A percentile compares a stretch with the other conserved stretches of the same genome.
phyloP scores from a whole-genome alignment of 2,113 vertebrate genomes.

The Cyrtonyx montezumae region DNA sequence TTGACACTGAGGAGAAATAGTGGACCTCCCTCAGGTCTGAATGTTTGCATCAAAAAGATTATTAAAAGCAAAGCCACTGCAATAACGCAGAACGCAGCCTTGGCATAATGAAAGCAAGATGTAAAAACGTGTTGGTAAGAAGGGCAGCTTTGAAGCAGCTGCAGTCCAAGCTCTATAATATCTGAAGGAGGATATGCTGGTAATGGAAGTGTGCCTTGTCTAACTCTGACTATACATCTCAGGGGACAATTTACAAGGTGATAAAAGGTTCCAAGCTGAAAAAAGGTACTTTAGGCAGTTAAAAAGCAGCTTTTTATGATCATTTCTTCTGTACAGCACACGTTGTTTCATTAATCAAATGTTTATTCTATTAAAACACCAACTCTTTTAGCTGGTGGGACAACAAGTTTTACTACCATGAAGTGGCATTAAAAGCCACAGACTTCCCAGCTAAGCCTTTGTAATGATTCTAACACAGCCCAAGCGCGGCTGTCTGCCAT shows the following conservation, averaged over 20 bases:
- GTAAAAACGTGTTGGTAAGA: slow-evolving; percentile 69
- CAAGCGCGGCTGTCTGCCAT: slow-evolving; percentile 37
- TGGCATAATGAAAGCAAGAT: slow-evolving; percentile 74
- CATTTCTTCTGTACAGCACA: slow-evolving; percentile 71
- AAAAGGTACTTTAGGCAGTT: slow-evolving; percentile 73
- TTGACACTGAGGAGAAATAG: neutral
- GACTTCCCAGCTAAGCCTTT: slow-evolving; percentile 57
- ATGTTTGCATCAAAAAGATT: slow-evolving; percentile 23
- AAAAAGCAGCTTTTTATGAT: slow-evolving; percentile 74
- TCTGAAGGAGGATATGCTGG: slow-evolving; percentile 54
- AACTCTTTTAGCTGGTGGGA: slow-evolving; percentile 53
- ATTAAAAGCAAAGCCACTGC: slow-evolving; percentile 62
- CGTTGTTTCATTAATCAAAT: slow-evolving; percentile 77
- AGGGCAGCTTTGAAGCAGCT: slow-evolving; percentile 71
- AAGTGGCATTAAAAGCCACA: slow-evolving; percentile 73
- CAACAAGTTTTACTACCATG: slow-evolving; percentile 69
- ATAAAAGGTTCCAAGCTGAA: slow-evolving; percentile 76
- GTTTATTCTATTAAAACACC: slow-evolving; percentile 74
- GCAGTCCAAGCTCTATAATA: slow-evolving; percentile 38
- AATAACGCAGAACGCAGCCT: slow-evolving; percentile 23
- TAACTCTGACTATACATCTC: slow-evolving; percentile 70
- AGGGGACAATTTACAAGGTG: slow-evolving; percentile 76
- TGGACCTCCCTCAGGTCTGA: slow-evolving; percentile 53
- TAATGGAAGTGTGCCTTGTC: slow-evolving; percentile 63
- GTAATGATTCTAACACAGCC: slow-evolving; percentile 58